Base-by-base conservation (phyloP, 2,113 vertebrate species). In the Lagopus muta region DNA sequence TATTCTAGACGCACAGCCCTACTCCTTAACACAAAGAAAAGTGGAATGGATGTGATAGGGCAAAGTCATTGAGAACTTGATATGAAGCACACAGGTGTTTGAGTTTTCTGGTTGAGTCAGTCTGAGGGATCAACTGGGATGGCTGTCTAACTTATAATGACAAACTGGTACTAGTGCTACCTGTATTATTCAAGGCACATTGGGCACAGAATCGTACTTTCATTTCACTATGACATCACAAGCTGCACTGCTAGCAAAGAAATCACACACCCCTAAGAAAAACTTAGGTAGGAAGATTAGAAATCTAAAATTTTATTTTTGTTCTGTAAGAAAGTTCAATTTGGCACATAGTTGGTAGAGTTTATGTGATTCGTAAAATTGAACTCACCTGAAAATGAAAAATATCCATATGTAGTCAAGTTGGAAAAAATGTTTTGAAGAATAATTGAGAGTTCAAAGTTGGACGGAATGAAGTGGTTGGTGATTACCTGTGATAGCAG, bases 171-270 rank as follows among this genome's bases (percentile, higher is more conserved):
- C 95, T 95, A 93, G 93, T 81, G 89, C 97, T 94, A 91, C 97
- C 96, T 95, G 92, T 89, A 91, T 97, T 95, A 96, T 92, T 97
- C 97, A 98, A 98, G 98, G 98, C 98, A 98, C 97, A 91, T 97
- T 67, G 95, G 97, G 97, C 97, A 90, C 96, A 86, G 93, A 90
- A 93, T 88, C 95, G 93, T 96, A 87, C 97, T 97, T 96, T 93
- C 96, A 84, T 96, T 97, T 97, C 96, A 96, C 97, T 95, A 97
- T 83, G 95, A 97, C 97, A 92, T 94, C 97, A 97, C 92, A 93
- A 97, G 95, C 94, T 79, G 94, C 93, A 94, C 76, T 92, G 94
- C 62, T 91, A 97, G 95, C 75, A 80, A 95, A 87, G 21, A 96
- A 92, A 93, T 94, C 95, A 96, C 77, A 94, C 57, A 48, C 45